Conservation (phyloP, 2,113 vertebrate genomes). For the Mirounga angustirostris region DNA sequence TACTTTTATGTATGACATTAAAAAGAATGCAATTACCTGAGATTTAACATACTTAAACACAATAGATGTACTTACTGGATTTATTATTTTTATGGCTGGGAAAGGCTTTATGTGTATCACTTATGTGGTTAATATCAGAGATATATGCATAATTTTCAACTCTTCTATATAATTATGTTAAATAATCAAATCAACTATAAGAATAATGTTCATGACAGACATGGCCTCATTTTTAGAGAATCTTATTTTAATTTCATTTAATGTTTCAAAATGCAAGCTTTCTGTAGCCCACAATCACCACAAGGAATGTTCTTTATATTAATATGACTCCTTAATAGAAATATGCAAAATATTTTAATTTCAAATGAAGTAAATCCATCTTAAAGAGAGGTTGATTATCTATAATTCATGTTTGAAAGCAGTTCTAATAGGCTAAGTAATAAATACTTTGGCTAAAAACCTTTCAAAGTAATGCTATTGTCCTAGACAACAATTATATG, state of each 20-base stretch:
- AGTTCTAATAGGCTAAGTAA: conserved; percentile 62
- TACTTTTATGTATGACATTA: conserved; percentile 81
- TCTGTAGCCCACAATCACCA: conserved; percentile 66
- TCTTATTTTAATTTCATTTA: conserved; percentile 78
- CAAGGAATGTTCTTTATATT: conserved; percentile 63
- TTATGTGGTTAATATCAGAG: conserved; percentile 81
- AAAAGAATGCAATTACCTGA: conserved; percentile 85
- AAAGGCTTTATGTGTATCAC: conserved; percentile 74
- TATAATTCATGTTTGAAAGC: conserved; percentile 75
- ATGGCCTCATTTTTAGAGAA: conserved; percentile 80
- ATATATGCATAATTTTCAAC: conserved; percentile 80
- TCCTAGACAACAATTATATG: conserved; percentile 77
- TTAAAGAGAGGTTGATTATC: conserved; percentile 75
- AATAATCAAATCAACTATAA: conserved; percentile 82
- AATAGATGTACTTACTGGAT: conserved; percentile 84
- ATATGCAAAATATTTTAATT: conserved; percentile 82
- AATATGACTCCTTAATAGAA: conserved; percentile 75
- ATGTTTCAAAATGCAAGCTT: conserved; percentile 76
- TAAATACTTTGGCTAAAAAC: conserved; percentile 76
- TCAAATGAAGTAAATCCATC: conserved; percentile 74
- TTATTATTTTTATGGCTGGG: conserved; percentile 83
- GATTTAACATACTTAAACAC: conserved; percentile 79
- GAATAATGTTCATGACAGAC: conserved; percentile 81
- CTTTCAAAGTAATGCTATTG: conserved; percentile 82
- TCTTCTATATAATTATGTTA: conserved; percentile 80